These are phyloP conservation scores for Uropsilus gracilis DNA, from an alignment of 2,113 vertebrate species.

Conservation along the genomic window DNA sequence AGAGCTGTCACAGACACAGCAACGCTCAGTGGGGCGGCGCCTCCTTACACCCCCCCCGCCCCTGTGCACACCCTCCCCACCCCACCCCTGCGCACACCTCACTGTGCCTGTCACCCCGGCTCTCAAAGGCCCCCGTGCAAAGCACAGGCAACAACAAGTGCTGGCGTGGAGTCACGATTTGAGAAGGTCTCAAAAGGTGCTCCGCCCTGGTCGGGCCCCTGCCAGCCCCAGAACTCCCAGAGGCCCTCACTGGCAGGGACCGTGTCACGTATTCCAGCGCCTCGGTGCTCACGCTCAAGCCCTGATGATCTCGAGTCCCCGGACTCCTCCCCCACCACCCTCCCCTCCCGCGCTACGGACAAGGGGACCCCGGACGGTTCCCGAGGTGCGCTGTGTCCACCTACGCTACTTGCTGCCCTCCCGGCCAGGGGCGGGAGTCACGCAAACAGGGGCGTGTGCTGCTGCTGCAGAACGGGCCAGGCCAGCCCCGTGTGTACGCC, in stretches of 20 bases:
- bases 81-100: neutral
- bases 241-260: neutral
- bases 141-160: too few relatives aligned
- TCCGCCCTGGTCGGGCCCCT: neutral
- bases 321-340: neutral
- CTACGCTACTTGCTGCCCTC: neutral
- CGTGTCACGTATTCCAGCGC: neutral
- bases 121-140: too few relatives aligned
- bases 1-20: neutral
- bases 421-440: neutral
- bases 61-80: accelerated
- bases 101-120: accelerated
- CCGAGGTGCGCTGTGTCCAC: neutral
- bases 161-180: too few relatives aligned
- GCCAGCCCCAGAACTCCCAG: slow-evolving; percentile 24
- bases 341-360: neutral
- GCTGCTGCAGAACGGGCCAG: too few relatives aligned
- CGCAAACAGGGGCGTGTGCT: neutral
- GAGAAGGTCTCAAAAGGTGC: slow-evolving; percentile 70
- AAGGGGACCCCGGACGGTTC: neutral
- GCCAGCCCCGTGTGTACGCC: too few relatives aligned
- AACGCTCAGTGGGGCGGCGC: neutral
- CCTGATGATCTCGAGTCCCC: neutral
- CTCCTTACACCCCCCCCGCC: accelerated
- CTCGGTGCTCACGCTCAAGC: neutral